These are phyloP conservation scores for Amphipoea oculea DNA, from an alignment of 2,888 invertebrate species.

Conservation along the genomic window DNA sequence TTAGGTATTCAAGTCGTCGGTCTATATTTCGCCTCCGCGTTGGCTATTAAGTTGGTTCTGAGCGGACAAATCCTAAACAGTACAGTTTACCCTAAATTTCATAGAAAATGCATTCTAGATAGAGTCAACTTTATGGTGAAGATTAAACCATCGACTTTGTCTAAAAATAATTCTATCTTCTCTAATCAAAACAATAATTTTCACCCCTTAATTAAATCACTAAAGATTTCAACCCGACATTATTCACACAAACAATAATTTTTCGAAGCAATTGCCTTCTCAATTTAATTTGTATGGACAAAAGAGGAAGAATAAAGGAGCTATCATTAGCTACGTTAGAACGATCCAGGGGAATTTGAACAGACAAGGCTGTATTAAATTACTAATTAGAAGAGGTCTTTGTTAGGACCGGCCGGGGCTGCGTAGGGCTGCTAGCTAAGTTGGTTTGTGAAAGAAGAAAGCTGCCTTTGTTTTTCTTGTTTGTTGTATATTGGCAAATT, in stretches of 20 bases:
- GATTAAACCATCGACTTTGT: not conserved
- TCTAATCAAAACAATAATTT: not conserved
- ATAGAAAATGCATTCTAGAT: not conserved
- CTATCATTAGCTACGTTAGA: conserved; percentile 53
- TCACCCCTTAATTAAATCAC: conserved; percentile 10
- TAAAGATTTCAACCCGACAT: conserved; percentile 16
- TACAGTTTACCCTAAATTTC: not conserved
- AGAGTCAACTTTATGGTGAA: not conserved
- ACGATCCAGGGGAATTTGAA: conserved; percentile 44
- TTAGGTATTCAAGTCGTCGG: not conserved
- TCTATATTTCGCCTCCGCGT: not conserved
- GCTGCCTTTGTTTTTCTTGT: not conserved
- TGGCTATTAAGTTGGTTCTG: not conserved
- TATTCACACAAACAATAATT: conserved; percentile 39
- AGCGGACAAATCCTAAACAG: not conserved
- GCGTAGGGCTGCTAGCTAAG: conserved; percentile 29
- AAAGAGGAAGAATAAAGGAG: conserved; percentile 58
- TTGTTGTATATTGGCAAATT: not conserved
- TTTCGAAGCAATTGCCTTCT: conserved; percentile 39
- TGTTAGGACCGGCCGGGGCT: conserved; percentile 26
- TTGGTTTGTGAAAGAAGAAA: not conserved
- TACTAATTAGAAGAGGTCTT: conserved; percentile 60
- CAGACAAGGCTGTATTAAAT: conserved; percentile 59
- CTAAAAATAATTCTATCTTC: too few relatives aligned
- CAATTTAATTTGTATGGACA: conserved; percentile 59